These are phyloP conservation scores for Chrysolophus pictus DNA, from an alignment of 2,797 vertebrate genomes.

Conservation along the genomic window DNA sequence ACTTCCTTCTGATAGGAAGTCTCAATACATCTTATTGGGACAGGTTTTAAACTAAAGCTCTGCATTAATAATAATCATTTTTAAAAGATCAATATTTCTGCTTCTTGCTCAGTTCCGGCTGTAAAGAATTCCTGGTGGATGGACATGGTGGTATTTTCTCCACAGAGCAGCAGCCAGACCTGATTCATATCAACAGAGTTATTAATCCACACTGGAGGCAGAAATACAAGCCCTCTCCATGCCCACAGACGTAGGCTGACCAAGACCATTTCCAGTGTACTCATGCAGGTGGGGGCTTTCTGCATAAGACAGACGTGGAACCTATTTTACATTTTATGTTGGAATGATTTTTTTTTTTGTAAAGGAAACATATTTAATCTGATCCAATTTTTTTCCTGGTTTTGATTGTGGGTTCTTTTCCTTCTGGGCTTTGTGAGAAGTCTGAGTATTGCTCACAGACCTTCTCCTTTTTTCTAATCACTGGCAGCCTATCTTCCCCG, in stretches of 20 bases:
- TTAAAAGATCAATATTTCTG: background rate
- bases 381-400: background rate
- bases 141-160: background rate
- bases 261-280: slow-evolving; percentile 10
- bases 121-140: background rate
- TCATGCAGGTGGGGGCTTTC: background rate
- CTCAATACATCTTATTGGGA: background rate
- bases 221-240: background rate
- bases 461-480: background rate
- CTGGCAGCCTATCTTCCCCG: background rate
- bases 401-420: background rate
- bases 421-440: background rate
- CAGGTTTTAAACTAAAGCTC: background rate
- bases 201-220: background rate
- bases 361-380: slow-evolving; percentile 23
- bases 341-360: slow-evolving; percentile 16
- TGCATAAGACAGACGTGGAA: background rate
- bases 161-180: background rate
- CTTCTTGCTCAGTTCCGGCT: background rate
- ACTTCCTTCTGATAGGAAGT: background rate
- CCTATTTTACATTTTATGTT: slow-evolving; percentile 6
- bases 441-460: background rate
- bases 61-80: background rate
- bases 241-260: background rate
- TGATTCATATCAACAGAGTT: background rate